phyloP scores from a whole-genome alignment of 2,888 invertebrate species.

The Xestia c-nigrum region DNA sequence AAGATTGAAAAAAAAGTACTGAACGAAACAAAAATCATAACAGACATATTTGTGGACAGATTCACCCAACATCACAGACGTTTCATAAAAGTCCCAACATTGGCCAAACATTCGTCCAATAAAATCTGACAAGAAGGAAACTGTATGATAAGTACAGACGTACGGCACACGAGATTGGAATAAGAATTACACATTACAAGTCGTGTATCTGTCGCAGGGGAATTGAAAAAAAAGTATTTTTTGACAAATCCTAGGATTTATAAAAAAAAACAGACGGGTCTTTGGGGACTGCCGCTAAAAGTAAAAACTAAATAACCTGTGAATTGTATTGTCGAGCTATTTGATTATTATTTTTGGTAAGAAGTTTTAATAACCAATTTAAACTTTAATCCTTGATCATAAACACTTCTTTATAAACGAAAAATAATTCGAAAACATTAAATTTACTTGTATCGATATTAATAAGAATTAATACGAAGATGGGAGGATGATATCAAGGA shows the following conservation, averaged over 20 bases:
- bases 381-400: no score
- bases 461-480: no score
- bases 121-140: constrained; percentile 53
- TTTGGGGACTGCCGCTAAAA: no score
- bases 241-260: background rate
- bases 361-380: no score
- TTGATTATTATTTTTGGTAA: no score
- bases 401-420: no score
- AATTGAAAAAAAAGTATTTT: background rate
- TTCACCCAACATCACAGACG: constrained; percentile 27
- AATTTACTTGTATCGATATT: no score
- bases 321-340: no score
- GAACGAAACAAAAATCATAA: constrained; percentile 19
- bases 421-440: no score
- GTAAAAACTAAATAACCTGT: no score
- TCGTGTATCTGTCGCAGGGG: constrained; percentile 22
- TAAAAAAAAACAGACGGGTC: no score
- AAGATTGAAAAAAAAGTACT: background rate
- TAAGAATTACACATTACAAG: constrained; percentile 65
- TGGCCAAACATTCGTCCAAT: constrained; percentile 45
- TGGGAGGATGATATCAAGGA: no score
- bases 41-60: constrained; percentile 9
- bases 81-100: constrained; percentile 38
- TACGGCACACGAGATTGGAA: constrained; percentile 59
- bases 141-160: constrained; percentile 59